Evolutionary conservation across 2,113 vertebrate genomes (phyloP).

Genomic region (Thomomys bottae): DNA sequence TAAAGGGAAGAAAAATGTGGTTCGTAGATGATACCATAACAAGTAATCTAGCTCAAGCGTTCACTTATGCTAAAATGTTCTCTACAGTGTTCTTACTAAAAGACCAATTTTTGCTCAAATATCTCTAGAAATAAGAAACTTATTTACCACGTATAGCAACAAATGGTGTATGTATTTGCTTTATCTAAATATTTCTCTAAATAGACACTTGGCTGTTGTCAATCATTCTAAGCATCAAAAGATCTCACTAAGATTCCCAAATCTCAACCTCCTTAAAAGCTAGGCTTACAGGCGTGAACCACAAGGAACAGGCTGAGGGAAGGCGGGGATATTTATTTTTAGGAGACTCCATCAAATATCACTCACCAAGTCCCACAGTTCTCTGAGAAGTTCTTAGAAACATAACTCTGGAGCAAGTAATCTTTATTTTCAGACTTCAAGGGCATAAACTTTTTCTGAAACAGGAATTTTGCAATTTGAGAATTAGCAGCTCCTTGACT

Average conservation of each 20-base stretch:
- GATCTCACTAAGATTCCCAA: too few relatives aligned
- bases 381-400: not conserved
- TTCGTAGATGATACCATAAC: not conserved
- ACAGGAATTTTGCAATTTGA: not conserved
- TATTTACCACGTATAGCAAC: not conserved
- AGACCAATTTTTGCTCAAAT: not conserved
- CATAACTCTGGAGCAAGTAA: not conserved
- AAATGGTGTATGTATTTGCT: not conserved
- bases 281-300: too few relatives aligned
- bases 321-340: not conserved
- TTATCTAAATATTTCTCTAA: not conserved
- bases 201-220: not conserved
- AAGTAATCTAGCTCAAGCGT: not conserved
- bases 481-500: conserved; percentile 29
- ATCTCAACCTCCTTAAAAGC: too few relatives aligned
- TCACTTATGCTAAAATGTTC: not conserved
- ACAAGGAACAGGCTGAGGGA: too few relatives aligned
- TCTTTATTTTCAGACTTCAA: conserved; percentile 41
- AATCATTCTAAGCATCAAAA: not conserved
- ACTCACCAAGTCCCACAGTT: not conserved
- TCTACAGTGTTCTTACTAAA: not conserved
- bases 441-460: not conserved
- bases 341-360: not conserved
- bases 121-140: not conserved
- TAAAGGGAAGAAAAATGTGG: not conserved